These are phyloP conservation scores for Notechis scutatus DNA, from an alignment of 2,113 vertebrate genomes.

Conservation along the genomic window DNA sequence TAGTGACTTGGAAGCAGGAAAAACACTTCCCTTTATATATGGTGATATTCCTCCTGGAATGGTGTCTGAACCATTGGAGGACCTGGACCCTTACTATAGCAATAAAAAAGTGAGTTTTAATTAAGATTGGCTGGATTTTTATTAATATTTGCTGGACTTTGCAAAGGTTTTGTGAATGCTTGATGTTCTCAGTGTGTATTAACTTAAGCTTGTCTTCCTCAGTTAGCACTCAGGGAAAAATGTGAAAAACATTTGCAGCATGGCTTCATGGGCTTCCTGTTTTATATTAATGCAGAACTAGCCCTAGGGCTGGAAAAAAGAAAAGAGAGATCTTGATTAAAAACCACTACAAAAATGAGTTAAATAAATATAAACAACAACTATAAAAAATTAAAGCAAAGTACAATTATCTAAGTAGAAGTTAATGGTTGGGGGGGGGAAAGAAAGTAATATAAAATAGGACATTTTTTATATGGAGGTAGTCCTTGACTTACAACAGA, in stretches of 20 bases:
- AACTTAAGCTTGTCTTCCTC: neutral
- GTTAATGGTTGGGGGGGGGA: neutral
- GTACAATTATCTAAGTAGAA: neutral
- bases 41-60: constrained; percentile 86
- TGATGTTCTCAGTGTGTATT: neutral
- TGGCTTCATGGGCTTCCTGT: neutral
- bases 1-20: constrained; percentile 90
- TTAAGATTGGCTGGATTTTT: neutral
- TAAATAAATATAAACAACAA: neutral
- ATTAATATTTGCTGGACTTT: neutral
- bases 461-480: neutral
- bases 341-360: neutral
- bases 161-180: neutral
- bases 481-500: too few species aligned
- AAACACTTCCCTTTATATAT: constrained; percentile 88
- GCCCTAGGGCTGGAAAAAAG: neutral
- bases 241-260: neutral
- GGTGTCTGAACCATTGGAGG: constrained; percentile 90
- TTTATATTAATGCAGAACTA: neutral
- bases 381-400: neutral
- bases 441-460: neutral
- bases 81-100: constrained; percentile 89
- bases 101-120: constrained; percentile 84
- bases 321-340: neutral
- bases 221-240: neutral